phyloP scores from a whole-genome alignment of 2,113 vertebrate genomes.

The Microtus pennsylvanicus region DNA sequence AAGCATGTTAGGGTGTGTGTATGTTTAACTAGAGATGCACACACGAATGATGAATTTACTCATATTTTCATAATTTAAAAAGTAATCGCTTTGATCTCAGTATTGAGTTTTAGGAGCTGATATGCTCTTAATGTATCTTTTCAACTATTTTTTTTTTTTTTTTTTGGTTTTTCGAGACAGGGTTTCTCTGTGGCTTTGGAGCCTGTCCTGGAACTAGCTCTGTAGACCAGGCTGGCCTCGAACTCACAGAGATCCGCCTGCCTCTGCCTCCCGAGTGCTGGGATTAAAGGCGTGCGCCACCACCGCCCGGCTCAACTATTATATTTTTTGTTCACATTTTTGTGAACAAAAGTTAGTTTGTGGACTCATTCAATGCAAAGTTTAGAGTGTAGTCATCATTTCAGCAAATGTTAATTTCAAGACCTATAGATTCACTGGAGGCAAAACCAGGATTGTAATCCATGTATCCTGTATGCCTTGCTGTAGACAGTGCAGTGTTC shows the following conservation, averaged over 20 bases:
- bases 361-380: not conserved
- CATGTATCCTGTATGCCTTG: not conserved
- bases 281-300: too few species aligned
- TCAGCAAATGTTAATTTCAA: not conserved
- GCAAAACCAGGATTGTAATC: constrained; percentile 8
- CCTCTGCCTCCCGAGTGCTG: too few species aligned
- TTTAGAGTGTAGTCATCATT: constrained; percentile 43
- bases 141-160: too few species aligned
- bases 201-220: too few species aligned
- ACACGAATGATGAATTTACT: not conserved
- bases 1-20: not conserved
- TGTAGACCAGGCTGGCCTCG: too few species aligned
- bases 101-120: constrained; percentile 38
- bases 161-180: too few species aligned
- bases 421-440: not conserved
- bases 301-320: too few species aligned
- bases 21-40: not conserved
- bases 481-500: not conserved
- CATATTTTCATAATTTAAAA: constrained; percentile 58
- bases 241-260: too few species aligned
- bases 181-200: too few species aligned
- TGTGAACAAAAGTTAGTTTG: constrained; percentile 33
- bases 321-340: constrained; percentile 51
- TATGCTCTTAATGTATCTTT: constrained; percentile 28
- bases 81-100: not conserved